Conservation (phyloP, 92 coral and sea anemone genomes). For the Palythoa heliodiscus region DNA sequence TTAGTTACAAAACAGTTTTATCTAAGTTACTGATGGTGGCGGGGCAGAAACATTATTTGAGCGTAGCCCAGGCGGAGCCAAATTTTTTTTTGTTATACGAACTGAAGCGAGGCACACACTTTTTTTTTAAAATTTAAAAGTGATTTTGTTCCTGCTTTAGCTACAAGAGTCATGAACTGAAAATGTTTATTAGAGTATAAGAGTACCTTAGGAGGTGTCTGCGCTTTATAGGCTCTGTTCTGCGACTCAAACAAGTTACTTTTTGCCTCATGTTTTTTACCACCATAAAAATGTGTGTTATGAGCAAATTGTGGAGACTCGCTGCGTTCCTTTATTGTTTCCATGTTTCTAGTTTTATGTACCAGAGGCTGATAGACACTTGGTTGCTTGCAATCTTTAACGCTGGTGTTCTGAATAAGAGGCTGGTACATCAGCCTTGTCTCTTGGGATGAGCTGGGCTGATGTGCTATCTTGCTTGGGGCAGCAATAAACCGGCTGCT, state of each 20-base stretch:
- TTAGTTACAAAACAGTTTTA: no score
- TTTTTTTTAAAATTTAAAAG: no score
- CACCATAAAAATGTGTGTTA: background rate
- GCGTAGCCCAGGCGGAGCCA: no score
- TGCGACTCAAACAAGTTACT: background rate
- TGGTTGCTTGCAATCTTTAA: background rate
- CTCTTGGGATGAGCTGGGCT: background rate
- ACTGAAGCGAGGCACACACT: no score
- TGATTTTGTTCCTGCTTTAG: background rate
- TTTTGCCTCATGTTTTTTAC: background rate
- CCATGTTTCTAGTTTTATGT: slow-evolving; percentile 2
- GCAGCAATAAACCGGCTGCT: slow-evolving; percentile 1
- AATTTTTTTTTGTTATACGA: no score
- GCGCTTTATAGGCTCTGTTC: slow-evolving; percentile 3
- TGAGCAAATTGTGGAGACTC: background rate
- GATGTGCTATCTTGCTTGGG: background rate
- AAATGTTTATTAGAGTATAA: background rate
- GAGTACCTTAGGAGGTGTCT: slow-evolving; percentile 1
- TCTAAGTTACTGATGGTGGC: no score
- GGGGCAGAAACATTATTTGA: no score
- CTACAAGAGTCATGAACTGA: background rate
- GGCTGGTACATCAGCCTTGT: slow-evolving; percentile 4
- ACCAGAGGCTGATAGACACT: slow-evolving; percentile 17
- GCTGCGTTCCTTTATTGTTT: background rate
- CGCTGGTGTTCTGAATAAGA: slow-evolving; percentile 14